Evolutionary conservation across 2,888 invertebrate species (phyloP).

Genomic region (Phyllotreta cruciferae): DNA sequence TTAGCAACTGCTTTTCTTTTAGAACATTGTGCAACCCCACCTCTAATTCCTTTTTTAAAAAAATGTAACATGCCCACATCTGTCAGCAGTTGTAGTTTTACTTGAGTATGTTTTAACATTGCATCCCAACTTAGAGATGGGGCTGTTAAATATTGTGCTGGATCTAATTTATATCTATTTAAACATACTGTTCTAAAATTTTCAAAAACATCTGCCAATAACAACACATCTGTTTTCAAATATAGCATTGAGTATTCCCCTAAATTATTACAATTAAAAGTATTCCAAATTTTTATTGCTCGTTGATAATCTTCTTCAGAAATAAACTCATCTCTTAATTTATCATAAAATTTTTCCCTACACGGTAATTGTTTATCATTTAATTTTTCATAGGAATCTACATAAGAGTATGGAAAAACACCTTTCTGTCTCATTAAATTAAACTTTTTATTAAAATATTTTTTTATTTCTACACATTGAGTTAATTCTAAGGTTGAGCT

Average conservation of each 20-base stretch:
- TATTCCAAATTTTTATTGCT: conserved; percentile 34
- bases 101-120: conserved; percentile 13
- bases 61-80: conserved; percentile 31
- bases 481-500: background rate
- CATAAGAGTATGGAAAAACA: conserved; percentile 33
- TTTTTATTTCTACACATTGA: conserved; percentile 3
- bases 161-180: conserved; percentile 44
- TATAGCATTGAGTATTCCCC: conserved; percentile 45
- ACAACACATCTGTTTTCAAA: conserved; percentile 31
- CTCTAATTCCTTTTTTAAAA: conserved; percentile 48
- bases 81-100: conserved; percentile 25
- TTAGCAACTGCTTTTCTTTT: conserved; percentile 48
- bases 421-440: conserved; percentile 27
- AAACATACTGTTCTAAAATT: conserved; percentile 36
- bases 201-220: conserved; percentile 35
- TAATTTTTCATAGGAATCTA: conserved; percentile 24
- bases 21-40: conserved; percentile 49
- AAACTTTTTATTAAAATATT: background rate
- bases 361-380: conserved; percentile 26
- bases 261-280: conserved; percentile 30
- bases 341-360: conserved; percentile 33
- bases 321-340: conserved; percentile 31
- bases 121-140: conserved; percentile 18
- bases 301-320: conserved; percentile 33
- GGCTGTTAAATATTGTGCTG: conserved; percentile 25